Evolutionary conservation across 2,113 vertebrate genomes (phyloP).

Genomic region (Pimephales promelas): DNA sequence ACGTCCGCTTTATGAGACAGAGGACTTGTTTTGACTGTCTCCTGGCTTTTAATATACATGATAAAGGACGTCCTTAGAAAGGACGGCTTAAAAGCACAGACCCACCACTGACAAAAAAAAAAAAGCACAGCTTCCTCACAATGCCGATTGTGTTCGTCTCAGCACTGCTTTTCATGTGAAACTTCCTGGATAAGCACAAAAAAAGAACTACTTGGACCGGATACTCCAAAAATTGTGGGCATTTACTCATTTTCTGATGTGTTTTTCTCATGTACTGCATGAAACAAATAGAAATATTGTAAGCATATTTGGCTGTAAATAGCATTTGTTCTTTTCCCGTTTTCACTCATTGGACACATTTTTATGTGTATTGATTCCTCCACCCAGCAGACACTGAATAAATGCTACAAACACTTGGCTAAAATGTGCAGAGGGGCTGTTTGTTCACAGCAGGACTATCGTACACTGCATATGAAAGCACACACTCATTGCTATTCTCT

Average conservation of each 20-base stretch:
- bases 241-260: background rate
- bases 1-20: slow-evolving; percentile 52
- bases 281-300: slow-evolving; percentile 11
- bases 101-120: slow-evolving; percentile 20
- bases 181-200: background rate
- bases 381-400: background rate
- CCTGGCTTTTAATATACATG: slow-evolving; percentile 55
- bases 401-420: slow-evolving; percentile 9
- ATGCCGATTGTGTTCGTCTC: background rate
- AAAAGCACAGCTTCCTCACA: slow-evolving; percentile 15
- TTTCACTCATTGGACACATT: slow-evolving; percentile 33
- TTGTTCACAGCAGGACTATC: slow-evolving; percentile 17
- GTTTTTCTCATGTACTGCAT: background rate
- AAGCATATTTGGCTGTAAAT: slow-evolving; percentile 1
- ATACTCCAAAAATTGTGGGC: background rate
- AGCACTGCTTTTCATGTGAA: slow-evolving; percentile 8
- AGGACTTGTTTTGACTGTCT: slow-evolving; percentile 53
- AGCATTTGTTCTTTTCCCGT: background rate
- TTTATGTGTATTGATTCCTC: background rate
- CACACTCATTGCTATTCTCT: slow-evolving; percentile 24
- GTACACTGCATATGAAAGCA: background rate
- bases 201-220: background rate
- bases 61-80: slow-evolving; percentile 49
- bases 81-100: slow-evolving; percentile 19
- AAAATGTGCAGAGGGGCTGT: background rate